Base-by-base conservation (phyloP, 2,113 vertebrate species). In the Antidorcas marsupialis region DNA sequence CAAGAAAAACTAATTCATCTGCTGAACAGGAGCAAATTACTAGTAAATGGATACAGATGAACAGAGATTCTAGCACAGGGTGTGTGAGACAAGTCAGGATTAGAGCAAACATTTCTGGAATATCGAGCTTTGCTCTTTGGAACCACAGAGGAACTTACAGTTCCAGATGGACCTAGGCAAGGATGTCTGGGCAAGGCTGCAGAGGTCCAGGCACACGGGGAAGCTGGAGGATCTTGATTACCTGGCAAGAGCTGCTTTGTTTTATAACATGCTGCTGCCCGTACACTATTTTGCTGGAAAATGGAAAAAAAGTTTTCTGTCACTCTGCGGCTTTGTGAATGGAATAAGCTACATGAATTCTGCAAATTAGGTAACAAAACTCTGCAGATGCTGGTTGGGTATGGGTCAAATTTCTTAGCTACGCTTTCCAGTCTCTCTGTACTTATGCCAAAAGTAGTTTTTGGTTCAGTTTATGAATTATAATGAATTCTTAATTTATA, bases 21-120 rank as follows among this genome's bases (percentile, higher is more conserved):
- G 57, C 91, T 71, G 52, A 97, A 91, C 89, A 83, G 83, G 87
- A 96, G 78, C 57, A 57, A 62, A 45, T 79, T 71, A 83, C 52
- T n/a, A 55, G 52, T 87, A 96, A 94, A 87, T 79, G 28, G 85
- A 97, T 91, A 47, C 74, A 97, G 92, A 96, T 87, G 91, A 91
- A 78, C 53, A 79, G 53, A 82, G 33, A 64, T 86, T 89, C 50
- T 59, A 95, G 45, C 19, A 39, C 67, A 93, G 36, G 3, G 4
- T 12, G 3, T 8, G 39, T 43, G 64, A 83, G 43, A 90, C 30
- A 79, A 97, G 86, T 50, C 92, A 89, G 94, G 19, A 90, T 53
- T 25, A 91, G 3, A 87, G 47, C 21, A 92, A 87, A 74, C 28
- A 55, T 52, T 96, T 94, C 57, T 50, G 52, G 10, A 85, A 62